Base-by-base conservation (phyloP, 2,797 vertebrate genomes). In the Antennarius maculatus region DNA sequence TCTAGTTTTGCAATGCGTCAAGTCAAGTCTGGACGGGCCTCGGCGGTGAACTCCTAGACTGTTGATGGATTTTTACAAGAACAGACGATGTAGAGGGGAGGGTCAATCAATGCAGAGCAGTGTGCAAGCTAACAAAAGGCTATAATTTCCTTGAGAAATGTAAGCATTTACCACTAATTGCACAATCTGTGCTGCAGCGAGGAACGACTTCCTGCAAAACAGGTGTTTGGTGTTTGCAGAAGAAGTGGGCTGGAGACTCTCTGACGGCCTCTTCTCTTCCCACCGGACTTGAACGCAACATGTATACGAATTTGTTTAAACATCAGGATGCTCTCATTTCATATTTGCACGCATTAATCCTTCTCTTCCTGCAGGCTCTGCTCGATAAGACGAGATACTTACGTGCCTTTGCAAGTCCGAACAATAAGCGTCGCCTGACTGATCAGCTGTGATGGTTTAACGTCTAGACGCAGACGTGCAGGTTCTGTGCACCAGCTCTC, bases 1-100 rank as follows among this genome's bases (percentile, higher is more conserved):
- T 8, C 31, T 1, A 81, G 73, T 60, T 72, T 61, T 67, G 71
- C 18, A 70, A 83, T 70, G 74, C 62, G 82, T 53, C 77, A 74
- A 4, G 1, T 14, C 6, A 45, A 42, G 85, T 79, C 68, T 69
- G 28, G 61, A 69, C 66, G 1, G 23, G 80, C 49, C 61, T 29
- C 1, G 31, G 31, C 31, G 31, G 31, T 8, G 31, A 34, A 34
- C 7, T 34, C 31, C 31, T 8, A 34, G 31, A 8, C 5, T 34
- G 31, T 34, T 34, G 5, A 5, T 34, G 31, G 31, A 34, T 34
- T 34, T 34, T 34, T 34, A 5, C 7, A 34, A 5, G 7, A 2
- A 34, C 31, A 34, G 31, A 34, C 31, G 31, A 34, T 23, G 23
- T 23, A 8, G 31, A 3, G 31, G 31, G 31, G 31, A 34, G 31